Base-by-base conservation (phyloP, 2,888 invertebrate species). In the Nematopogon swammerdamellus region DNA sequence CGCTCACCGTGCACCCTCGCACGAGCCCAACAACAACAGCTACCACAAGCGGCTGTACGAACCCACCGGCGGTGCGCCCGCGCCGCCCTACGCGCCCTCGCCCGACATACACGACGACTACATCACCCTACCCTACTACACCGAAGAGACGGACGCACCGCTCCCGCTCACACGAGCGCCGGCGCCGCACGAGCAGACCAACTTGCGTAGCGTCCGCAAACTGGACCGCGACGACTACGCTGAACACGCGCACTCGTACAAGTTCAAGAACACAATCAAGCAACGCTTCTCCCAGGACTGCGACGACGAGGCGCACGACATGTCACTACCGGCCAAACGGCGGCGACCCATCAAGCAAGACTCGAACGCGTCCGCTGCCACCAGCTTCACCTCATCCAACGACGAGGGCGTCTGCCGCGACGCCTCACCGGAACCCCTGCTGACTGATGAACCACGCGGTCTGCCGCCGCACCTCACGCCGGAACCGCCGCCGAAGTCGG, bases 201-300 rank as follows among this genome's bases (percentile, higher is more conserved):
- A 67, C 2, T 60, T 77, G 1, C 64, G 79, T 1, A 58, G 70
- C 6, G 64, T 76, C 3, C 61, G 80, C 49, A 79, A 83, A 18
- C 72, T 75, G 0, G 80, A 76, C 1, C 60, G 45, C 69, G 80
- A 81, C 52, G 79, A 72, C 61, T 80, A 69, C 58, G 74, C 63
- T 60, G 70, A 72, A 55, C 57, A 58, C 50, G 67, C 83, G 46
- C 84, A 84, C 58, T 85, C 85, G 1, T 96, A 95, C 77, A 96
- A 96, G 75, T 96, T 95, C 77, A 97, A 97, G 75, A 95, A 92
- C 61, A 92, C 90, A 63, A 96, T 97, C 57, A 94, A 95, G 63
- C 88, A 95, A 65, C 81, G 96, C 52, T 96, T 96, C 56, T 84
- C 81, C 19, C 81, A 81, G 54, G 83, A 84, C 50, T 61, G 58